A percentile compares a stretch with the other conserved stretches of the same genome.
phyloP scores from a whole-genome alignment of 2,797 vertebrate species.

The Sebastes umbrosus region DNA sequence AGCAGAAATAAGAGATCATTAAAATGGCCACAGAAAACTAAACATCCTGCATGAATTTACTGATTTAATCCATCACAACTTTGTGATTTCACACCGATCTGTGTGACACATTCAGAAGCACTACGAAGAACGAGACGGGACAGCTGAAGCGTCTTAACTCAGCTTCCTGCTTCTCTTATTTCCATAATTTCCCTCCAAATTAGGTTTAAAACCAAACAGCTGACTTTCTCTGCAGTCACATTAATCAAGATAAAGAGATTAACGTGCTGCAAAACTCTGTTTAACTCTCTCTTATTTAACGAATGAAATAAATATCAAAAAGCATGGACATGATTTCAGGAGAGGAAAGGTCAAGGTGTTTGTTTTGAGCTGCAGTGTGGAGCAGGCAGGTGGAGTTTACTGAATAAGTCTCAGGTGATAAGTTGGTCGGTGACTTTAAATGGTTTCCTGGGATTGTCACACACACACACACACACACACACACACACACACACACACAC shows the following conservation, averaged over 20 bases:
- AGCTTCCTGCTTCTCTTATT: conserved; percentile 1
- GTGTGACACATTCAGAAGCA: neutral
- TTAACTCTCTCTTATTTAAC: no score
- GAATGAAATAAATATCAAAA: neutral
- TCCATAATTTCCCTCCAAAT: neutral
- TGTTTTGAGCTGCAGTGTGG: neutral
- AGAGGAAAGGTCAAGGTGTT: neutral
- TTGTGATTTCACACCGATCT: neutral
- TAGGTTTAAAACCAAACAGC: neutral
- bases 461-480: conserved; percentile 1
- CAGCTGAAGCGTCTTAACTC: neutral
- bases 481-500: conserved; percentile 16
- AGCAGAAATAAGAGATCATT: neutral
- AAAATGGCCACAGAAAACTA: neutral
- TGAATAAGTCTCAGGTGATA: neutral
- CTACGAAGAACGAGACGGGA: neutral
- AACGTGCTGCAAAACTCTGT: neutral
- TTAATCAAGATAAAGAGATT: neutral
- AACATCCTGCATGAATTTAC: neutral
- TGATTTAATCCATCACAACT: neutral
- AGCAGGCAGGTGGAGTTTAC: conserved; percentile 12
- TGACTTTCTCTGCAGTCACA: neutral
- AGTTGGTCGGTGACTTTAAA: neutral
- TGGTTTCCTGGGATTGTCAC: neutral
- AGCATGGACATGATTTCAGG: no score